These are phyloP conservation scores for Sarotherodon lohbergeri DNA, from an alignment of 2,113 vertebrate genomes.

Conservation along the genomic window DNA sequence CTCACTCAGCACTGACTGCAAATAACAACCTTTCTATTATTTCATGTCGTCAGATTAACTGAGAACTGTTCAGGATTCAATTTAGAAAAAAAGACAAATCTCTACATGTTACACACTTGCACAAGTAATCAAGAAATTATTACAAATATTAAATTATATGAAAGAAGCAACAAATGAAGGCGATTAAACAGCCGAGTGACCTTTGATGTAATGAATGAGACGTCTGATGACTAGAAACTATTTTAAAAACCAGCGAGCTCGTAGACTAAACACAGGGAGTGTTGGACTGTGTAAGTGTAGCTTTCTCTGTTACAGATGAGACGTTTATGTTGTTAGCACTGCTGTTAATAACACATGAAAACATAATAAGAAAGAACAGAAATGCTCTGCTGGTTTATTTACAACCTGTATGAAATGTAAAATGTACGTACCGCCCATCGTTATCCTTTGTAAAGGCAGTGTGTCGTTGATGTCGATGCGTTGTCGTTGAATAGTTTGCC, in stretches of 20 bases:
- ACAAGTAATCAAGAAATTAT: not conserved
- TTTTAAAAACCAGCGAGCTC: not conserved
- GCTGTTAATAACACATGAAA: not conserved
- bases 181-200: not conserved
- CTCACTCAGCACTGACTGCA: not conserved
- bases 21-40: not conserved
- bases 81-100: not conserved
- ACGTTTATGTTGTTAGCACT: not conserved
- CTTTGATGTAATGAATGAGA: not conserved
- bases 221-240: not conserved
- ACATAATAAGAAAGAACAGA: not conserved
- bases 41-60: not conserved
- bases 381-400: not conserved
- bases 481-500: not conserved
- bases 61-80: not conserved
- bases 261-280: rapidly evolving
- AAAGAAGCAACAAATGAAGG: not conserved
- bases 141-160: not conserved
- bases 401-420: not conserved
- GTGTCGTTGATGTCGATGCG: not conserved
- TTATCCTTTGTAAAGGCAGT: not conserved
- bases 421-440: not conserved
- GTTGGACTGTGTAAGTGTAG: not conserved
- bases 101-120: not conserved
- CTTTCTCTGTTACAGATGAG: not conserved